Evolutionary conservation across 2,888 invertebrate genomes (phyloP).

Genomic region (Gastracanthus pulcherrimus): DNA sequence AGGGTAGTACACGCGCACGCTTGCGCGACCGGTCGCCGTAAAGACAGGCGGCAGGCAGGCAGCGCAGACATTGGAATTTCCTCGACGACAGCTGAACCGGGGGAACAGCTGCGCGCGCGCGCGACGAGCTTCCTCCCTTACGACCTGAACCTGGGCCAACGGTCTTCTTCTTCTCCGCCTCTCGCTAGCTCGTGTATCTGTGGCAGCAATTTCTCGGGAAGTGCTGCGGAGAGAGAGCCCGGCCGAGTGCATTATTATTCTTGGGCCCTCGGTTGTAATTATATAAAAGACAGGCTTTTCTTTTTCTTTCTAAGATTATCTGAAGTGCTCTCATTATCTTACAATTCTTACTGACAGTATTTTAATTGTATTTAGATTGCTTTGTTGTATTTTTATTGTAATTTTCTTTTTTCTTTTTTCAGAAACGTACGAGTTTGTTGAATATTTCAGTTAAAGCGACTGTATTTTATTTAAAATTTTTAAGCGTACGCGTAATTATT

Average conservation of each 20-base stretch:
- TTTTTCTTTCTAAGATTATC: no score
- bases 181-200: no score
- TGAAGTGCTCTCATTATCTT: no score
- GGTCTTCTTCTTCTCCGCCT: background rate
- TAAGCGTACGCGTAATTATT: no score
- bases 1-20: conserved; percentile 13
- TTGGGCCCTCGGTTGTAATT: background rate
- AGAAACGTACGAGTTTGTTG: no score
- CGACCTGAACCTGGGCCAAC: conserved; percentile 44
- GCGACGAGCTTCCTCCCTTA: conserved; percentile 42
- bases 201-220: conserved; percentile 2
- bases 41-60: background rate
- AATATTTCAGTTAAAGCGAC: no score
- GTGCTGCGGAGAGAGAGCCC: background rate
- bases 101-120: conserved; percentile 53
- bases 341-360: no score
- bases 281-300: background rate
- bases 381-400: no score
- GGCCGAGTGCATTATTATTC: background rate
- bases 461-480: no score
- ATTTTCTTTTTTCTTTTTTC: no score
- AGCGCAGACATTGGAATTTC: conserved; percentile 46
- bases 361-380: no score
- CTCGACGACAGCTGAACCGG: conserved; percentile 55
- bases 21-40: background rate